phyloP scores from a whole-genome alignment of 2,888 invertebrate species.

The Tetropium fuscum region DNA sequence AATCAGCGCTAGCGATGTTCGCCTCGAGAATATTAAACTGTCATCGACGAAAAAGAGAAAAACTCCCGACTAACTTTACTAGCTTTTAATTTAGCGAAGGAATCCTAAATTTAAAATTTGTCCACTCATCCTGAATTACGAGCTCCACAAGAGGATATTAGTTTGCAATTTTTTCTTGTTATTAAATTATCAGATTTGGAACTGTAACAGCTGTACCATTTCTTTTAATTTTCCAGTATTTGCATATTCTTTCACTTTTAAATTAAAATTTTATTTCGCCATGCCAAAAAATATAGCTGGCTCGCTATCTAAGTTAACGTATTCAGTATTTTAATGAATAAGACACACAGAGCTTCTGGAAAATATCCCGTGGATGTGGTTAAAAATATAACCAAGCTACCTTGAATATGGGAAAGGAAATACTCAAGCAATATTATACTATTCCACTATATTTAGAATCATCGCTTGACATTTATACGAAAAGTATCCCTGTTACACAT shows the following conservation, averaged over 20 bases:
- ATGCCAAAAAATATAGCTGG: too few relatives aligned
- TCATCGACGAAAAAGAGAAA: slow-evolving; percentile 30
- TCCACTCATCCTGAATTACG: slow-evolving; percentile 28
- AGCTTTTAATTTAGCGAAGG: slow-evolving; percentile 53
- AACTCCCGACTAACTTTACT: slow-evolving; percentile 46
- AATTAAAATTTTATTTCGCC: slow-evolving; percentile 41
- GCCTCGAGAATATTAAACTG: slow-evolving; percentile 55
- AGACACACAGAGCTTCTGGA: too few relatives aligned
- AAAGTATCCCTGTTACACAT: too few relatives aligned
- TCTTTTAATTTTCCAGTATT: slow-evolving; percentile 44
- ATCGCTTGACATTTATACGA: too few relatives aligned
- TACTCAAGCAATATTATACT: too few relatives aligned
- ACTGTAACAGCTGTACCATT: slow-evolving; percentile 47
- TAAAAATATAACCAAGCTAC: too few relatives aligned
- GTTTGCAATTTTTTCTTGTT: slow-evolving; percentile 47
- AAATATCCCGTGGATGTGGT: too few relatives aligned
- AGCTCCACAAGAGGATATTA: slow-evolving; percentile 39
- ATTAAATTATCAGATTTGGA: slow-evolving; percentile 50
- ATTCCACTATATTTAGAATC: too few relatives aligned
- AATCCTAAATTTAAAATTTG: slow-evolving; percentile 40
- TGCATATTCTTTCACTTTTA: slow-evolving; percentile 51
- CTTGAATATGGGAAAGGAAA: too few relatives aligned
- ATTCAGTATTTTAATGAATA: too few relatives aligned
- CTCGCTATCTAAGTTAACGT: too few relatives aligned
- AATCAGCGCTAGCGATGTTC: slow-evolving; percentile 53